Conservation (phyloP, 92 coral and sea anemone genomes). For the Phymanthus crucifer region DNA sequence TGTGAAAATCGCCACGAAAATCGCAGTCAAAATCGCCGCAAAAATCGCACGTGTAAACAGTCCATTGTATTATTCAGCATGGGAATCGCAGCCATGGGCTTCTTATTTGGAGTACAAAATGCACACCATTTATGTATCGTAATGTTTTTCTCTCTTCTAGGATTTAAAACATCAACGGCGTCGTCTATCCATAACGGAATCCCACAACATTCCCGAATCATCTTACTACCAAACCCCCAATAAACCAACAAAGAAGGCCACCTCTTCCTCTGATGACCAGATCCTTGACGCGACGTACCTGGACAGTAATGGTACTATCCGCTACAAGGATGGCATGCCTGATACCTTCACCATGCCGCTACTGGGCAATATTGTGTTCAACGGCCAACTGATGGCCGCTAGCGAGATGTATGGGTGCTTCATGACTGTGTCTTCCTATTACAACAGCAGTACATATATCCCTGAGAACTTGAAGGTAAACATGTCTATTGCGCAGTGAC, state of each 20-base stretch:
- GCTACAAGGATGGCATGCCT: slow-evolving; percentile 28
- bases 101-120: too few species aligned
- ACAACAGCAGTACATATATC: slow-evolving; percentile 45
- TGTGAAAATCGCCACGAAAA: too few species aligned
- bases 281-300: slow-evolving; percentile 44
- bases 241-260: not conserved
- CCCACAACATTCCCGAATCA: slow-evolving; percentile 52
- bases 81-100: too few species aligned
- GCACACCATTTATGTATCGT: too few species aligned
- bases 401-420: slow-evolving; percentile 89
- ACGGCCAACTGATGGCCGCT: slow-evolving; percentile 65
- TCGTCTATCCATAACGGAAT: slow-evolving; percentile 55
- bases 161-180: slow-evolving; percentile 30
- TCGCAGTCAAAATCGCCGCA: too few species aligned
- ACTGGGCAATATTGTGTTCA: slow-evolving; percentile 68
- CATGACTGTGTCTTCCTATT: slow-evolving; percentile 77
- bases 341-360: slow-evolving; percentile 61
- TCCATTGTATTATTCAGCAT: too few species aligned
- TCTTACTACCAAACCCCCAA: slow-evolving; percentile 38
- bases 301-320: slow-evolving; percentile 19
- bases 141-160: slow-evolving; percentile 12
- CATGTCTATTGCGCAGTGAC: not conserved
- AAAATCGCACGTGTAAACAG: too few species aligned
- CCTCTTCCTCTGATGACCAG: not conserved
- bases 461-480: slow-evolving; percentile 90